These are phyloP conservation scores for Poeciliopsis turneri DNA, from an alignment of 2,797 vertebrate species.

Conservation along the genomic window DNA sequence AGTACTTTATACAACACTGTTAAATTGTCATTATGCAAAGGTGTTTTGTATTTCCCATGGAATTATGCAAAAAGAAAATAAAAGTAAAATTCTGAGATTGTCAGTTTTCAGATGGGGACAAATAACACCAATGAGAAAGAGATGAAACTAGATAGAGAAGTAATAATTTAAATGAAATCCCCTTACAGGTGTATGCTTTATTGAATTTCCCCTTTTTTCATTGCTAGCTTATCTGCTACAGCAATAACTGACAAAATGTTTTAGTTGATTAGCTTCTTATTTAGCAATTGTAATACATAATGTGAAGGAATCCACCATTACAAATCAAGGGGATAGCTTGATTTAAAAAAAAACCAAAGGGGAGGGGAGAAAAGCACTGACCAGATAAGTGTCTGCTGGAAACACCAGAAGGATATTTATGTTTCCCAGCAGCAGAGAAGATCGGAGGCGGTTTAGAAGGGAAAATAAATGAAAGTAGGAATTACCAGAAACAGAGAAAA, in stretches of 20 bases:
- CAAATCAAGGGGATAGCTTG: neutral
- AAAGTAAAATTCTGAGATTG: conserved; percentile 39
- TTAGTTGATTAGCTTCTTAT: conserved; percentile 80
- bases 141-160: conserved; percentile 36
- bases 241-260: conserved; percentile 77
- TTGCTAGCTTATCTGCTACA: conserved; percentile 62
- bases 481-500: conserved; percentile 35
- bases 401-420: conserved; percentile 45
- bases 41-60: neutral
- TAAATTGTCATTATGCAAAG: neutral
- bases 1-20: no score
- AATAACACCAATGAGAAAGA: conserved; percentile 57
- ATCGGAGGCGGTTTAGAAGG: conserved; percentile 28
- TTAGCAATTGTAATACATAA: conserved; percentile 49
- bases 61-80: conserved; percentile 26
- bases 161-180: conserved; percentile 74
- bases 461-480: conserved; percentile 35
- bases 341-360: neutral
- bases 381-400: conserved; percentile 33
- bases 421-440: conserved; percentile 30
- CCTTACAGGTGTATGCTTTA: conserved; percentile 68
- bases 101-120: conserved; percentile 51
- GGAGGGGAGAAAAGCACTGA: conserved; percentile 9
- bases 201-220: conserved; percentile 67
- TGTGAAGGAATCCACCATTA: conserved; percentile 57